Percentiles rank a stretch among this genome's conserved stretches.
Conservation (phyloP, 2,113 vertebrate species). For the Cryptomyrus ogoouensis region DNA sequence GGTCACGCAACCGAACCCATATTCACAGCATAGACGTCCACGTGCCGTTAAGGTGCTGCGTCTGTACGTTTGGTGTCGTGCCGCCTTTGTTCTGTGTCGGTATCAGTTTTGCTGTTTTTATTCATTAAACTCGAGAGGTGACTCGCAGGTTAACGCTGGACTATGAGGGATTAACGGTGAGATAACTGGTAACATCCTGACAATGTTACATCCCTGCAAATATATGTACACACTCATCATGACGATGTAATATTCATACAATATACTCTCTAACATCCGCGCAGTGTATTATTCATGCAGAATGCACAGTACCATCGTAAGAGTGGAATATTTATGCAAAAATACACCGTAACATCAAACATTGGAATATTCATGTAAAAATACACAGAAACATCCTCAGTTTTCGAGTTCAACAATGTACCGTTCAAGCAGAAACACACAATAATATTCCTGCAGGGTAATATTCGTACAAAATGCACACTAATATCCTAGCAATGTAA, state of each 20-base stretch:
- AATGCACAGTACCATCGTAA: neutral
- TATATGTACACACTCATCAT: neutral
- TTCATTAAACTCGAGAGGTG: neutral
- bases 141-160: neutral
- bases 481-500: neutral
- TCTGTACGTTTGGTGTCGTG: neutral
- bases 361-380: too few relatives aligned
- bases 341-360: neutral
- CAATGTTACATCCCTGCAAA: neutral
- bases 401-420: too few relatives aligned
- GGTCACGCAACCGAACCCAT: too few relatives aligned
- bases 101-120: neutral
- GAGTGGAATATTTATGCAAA: neutral
- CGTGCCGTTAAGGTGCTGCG: neutral
- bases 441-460: neutral
- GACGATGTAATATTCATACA: neutral
- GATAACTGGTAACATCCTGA: neutral
- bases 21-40: neutral
- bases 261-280: neutral
- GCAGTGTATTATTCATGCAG: neutral
- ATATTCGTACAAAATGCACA: neutral
- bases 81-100: neutral
- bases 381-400: too few relatives aligned
- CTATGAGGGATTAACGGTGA: neutral
- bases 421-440: neutral